A percentile compares a stretch with the other conserved stretches of the same genome.
Conservation (phyloP, 2,797 vertebrate species). For the Eulemur albifrons region DNA sequence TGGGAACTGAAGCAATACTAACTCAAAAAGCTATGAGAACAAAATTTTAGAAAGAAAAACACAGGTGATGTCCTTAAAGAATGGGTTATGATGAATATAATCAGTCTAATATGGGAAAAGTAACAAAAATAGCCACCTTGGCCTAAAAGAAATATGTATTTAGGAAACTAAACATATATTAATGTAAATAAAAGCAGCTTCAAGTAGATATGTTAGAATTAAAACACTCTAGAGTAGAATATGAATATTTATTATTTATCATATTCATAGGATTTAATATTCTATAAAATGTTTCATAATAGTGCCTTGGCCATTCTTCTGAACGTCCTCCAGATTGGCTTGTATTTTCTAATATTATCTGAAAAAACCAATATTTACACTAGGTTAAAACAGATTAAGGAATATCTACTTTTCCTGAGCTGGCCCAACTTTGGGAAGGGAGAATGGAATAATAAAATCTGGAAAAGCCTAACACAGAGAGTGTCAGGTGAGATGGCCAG, state of each 20-base stretch:
- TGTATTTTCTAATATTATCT: background rate
- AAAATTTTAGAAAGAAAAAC: background rate
- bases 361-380: background rate
- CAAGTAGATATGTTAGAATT: conserved; percentile 17
- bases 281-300: conserved; percentile 4
- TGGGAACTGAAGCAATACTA: background rate
- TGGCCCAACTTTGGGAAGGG: background rate
- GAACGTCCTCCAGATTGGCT: background rate
- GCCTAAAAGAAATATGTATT: background rate
- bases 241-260: conserved; percentile 33
- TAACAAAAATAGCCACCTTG: background rate
- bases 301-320: background rate
- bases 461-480: background rate
- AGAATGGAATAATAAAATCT: background rate
- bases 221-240: background rate
- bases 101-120: background rate
- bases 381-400: background rate
- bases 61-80: background rate
- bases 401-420: background rate
- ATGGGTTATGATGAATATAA: background rate
- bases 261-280: background rate
- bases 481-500: background rate
- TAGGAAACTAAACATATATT: background rate
- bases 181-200: conserved; percentile 12
- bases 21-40: background rate